Percentiles rank a stretch among this genome's conserved stretches.
These are phyloP conservation scores for Mesorhabditis spiculigera DNA, from an alignment of 2,888 invertebrate species.

Conservation along the genomic window DNA sequence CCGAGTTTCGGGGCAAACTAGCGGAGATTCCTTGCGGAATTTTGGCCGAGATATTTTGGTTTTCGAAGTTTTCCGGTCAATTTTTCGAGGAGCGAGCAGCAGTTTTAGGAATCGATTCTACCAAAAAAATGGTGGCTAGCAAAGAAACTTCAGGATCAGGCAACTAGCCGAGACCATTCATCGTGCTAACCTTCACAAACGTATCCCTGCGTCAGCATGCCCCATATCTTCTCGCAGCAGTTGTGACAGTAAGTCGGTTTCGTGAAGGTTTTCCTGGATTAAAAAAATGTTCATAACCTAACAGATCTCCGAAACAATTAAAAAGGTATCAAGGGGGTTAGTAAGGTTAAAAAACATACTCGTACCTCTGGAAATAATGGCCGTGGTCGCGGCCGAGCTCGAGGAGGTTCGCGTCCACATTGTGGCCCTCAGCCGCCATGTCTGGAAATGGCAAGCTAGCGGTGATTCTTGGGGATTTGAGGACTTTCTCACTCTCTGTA, in stretches of 20 bases:
- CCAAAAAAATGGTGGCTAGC: background rate
- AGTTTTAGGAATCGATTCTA: background rate
- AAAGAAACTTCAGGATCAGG: conserved; percentile 1
- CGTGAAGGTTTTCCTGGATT: conserved; percentile 77
- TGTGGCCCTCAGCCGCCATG: conserved; percentile 57
- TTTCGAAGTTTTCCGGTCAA: background rate
- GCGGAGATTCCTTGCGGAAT: background rate
- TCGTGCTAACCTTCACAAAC: conserved; percentile 89
- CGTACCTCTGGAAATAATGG: conserved; percentile 90
- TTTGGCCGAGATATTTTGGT: conserved; percentile 4
- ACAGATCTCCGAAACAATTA: background rate
- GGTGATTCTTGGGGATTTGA: no score
- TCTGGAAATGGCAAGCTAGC: conserved; percentile 7
- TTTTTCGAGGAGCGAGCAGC: background rate
- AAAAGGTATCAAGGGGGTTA: background rate
- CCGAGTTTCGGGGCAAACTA: background rate
- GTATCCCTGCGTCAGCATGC: conserved; percentile 98
- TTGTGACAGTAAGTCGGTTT: conserved; percentile 99
- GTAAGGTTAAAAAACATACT: background rate
- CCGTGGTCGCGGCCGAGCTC: conserved; percentile 67
- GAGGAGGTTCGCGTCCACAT: conserved; percentile 54
- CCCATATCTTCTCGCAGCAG: conserved; percentile 99
- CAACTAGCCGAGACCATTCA: conserved; percentile 9
- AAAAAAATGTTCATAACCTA: background rate
- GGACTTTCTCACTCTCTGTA: no score